Evolutionary conservation across 2,113 vertebrate species (phyloP).

Genomic region (Lepus americanus): DNA sequence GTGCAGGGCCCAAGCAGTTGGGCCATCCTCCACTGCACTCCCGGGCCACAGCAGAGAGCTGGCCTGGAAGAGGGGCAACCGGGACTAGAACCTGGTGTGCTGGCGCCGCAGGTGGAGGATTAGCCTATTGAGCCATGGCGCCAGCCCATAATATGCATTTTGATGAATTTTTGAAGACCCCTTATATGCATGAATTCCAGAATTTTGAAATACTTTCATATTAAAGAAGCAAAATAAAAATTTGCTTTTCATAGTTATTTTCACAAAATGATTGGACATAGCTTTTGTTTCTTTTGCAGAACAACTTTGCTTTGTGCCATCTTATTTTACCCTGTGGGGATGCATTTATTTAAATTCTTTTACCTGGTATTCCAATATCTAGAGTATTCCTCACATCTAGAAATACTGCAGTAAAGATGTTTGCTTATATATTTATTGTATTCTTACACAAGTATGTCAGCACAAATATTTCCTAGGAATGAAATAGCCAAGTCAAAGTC

Average conservation of each 20-base stretch:
- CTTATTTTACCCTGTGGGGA: neutral
- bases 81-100: no score
- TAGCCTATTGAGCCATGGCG: no score
- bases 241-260: neutral
- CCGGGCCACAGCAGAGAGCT: no score
- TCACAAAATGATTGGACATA: neutral
- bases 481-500: neutral
- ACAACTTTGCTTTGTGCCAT: neutral
- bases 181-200: no score
- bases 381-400: neutral
- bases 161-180: no score
- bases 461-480: neutral
- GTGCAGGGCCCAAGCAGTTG: no score
- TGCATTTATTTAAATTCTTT: neutral
- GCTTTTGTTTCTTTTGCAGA: neutral
- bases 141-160: no score
- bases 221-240: constrained; percentile 1
- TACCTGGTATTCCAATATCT: neutral
- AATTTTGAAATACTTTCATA: neutral
- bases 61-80: no score
- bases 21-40: no score
- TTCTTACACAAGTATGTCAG: neutral
- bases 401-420: neutral
- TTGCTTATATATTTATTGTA: neutral
- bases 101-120: no score